phyloP scores from a whole-genome alignment of 2,888 invertebrate genomes.

The Polyommatus icarus region DNA sequence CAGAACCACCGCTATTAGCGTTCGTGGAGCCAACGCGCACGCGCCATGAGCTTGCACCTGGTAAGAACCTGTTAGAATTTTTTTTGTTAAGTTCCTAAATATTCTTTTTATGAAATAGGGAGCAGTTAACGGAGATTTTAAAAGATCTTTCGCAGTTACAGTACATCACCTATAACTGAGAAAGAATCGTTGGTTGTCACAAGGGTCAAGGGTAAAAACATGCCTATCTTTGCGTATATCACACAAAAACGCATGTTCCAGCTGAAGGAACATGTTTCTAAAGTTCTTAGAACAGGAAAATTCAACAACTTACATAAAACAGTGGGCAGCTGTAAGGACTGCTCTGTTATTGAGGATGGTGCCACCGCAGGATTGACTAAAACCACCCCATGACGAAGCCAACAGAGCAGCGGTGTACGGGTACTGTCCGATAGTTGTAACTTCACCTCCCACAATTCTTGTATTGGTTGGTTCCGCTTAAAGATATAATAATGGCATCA shows the following conservation, averaged over 20 bases:
- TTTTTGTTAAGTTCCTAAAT: neutral
- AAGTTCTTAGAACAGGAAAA: too few relatives aligned
- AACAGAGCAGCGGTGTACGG: neutral
- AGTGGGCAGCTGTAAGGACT: conserved; percentile 33
- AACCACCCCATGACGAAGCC: neutral
- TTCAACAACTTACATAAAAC: conserved; percentile 1
- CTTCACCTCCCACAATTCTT: neutral
- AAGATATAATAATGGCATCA: neutral
- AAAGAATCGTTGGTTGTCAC: too few relatives aligned
- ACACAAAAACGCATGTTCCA: too few relatives aligned
- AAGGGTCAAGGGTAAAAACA: too few relatives aligned
- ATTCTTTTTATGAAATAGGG: too few relatives aligned
- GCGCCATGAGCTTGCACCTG: neutral
- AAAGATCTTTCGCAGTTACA: too few relatives aligned
- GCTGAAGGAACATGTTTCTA: too few relatives aligned
- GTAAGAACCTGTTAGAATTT: neutral
- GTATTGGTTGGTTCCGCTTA: neutral
- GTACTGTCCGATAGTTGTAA: neutral
- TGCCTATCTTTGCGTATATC: too few relatives aligned
- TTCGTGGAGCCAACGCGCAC: neutral
- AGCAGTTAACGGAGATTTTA: too few relatives aligned
- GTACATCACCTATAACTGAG: too few relatives aligned
- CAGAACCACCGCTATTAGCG: neutral
- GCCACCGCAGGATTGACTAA: conserved; percentile 29
- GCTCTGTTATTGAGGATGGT: conserved; percentile 35